Base-by-base conservation (phyloP, 2,797 vertebrate species). In the Nasua narica region DNA sequence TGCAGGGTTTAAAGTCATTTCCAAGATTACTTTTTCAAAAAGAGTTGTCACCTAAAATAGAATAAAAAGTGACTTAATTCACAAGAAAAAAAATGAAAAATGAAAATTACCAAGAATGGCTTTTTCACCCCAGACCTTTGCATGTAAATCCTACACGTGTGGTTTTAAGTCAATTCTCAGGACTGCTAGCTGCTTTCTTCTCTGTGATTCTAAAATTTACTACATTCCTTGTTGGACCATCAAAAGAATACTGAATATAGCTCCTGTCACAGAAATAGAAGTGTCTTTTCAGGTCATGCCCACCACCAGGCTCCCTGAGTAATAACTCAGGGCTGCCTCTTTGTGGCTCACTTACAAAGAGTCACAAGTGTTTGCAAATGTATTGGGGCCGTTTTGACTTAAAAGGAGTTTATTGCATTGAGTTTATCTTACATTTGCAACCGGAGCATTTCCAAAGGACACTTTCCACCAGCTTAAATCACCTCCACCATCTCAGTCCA, bases 1-100 rank as follows among this genome's bases (percentile, higher is more conserved):
- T 65, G 7, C 15, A 54, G n/a, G 74, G 40, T 76, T 84, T 74
- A 60, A 93, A 91, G 40, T 94, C 62, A 54, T 86, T 86, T 93
- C 87, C 23, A 74, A 91, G 83, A 35, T 50, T 81, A 50, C 29
- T 90, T 95, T 95, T 90, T 86, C 72, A 89, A 43, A 43, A 43
- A 84, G 74, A 89, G 58, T 87, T 52, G 25, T 88, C 69, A 82
- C 70, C 21, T 65, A 32, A 86, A 91, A 76, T 54, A 94, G 79
- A 92, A 91, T 52, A 56, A 74, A 72, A 67, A 74, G 18, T 72
- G 88, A 70, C n/a, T 89, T 88, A 65, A 60, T 50, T 35, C 12
- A 1, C 50, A 43, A 82, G 67, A 62, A 95, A 93, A 78, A 23
- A 65, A 69, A 58, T 25, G 23, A 70, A 92, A 77, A 69, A 67